phyloP scores from a whole-genome alignment of 2,113 vertebrate species.

The Cinclus mexicanus region DNA sequence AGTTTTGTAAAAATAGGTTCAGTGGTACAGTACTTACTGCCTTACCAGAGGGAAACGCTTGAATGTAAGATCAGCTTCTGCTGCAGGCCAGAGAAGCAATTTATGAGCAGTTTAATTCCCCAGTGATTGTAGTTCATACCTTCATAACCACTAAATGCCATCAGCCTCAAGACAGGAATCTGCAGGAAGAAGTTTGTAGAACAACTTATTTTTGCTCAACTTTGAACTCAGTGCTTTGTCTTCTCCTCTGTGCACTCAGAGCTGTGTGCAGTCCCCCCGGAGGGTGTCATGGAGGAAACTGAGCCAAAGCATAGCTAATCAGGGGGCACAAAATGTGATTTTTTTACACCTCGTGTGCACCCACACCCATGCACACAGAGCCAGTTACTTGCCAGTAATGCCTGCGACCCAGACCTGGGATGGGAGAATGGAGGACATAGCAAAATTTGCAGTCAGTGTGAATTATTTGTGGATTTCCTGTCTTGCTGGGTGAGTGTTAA shows the following conservation, averaged over 20 bases:
- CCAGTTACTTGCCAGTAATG: background rate
- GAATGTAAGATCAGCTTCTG: background rate
- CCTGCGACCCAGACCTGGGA: background rate
- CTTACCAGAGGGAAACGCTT: background rate
- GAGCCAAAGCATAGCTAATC: background rate
- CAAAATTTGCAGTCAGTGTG: fast-evolving
- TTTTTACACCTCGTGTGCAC: background rate
- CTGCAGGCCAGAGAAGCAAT: background rate
- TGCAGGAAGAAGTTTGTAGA: background rate
- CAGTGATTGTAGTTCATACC: background rate
- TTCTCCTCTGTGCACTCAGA: background rate
- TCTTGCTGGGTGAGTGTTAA: background rate
- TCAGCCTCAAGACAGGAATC: background rate
- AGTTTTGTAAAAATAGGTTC: background rate
- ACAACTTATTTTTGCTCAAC: background rate
- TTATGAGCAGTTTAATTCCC: background rate
- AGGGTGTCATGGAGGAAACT: background rate
- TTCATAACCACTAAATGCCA: background rate
- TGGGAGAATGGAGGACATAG: background rate
- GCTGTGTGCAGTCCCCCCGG: background rate
- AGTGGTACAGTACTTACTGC: background rate
- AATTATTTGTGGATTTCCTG: background rate
- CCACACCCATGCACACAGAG: fast-evolving
- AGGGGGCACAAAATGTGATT: fast-evolving
- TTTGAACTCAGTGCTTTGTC: background rate